A percentile compares a stretch with the other conserved stretches of the same genome.
phyloP scores from a whole-genome alignment of 1,140 invertebrate genomes.

The Lordiphosa clarofinis region DNA sequence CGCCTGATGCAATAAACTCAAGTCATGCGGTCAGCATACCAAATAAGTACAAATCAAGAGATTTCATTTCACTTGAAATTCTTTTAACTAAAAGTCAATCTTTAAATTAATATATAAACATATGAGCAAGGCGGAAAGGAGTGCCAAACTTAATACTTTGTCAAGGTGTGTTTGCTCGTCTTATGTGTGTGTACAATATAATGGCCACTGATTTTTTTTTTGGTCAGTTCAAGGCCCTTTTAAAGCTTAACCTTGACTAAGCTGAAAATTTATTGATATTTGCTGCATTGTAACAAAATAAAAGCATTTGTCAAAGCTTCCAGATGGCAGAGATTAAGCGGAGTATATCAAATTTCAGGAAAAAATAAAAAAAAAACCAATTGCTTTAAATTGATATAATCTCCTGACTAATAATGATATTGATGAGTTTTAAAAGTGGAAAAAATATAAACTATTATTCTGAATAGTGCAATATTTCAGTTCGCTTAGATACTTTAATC shows the following conservation, averaged over 20 bases:
- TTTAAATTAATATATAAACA: slow-evolving; percentile 41
- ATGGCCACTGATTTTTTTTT: neutral
- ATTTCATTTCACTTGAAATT: slow-evolving; percentile 29
- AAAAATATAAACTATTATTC: no score
- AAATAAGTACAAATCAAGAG: slow-evolving; percentile 20
- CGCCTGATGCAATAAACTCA: slow-evolving; percentile 49
- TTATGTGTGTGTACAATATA: slow-evolving; percentile 25
- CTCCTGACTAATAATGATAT: no score
- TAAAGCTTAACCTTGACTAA: slow-evolving; percentile 32
- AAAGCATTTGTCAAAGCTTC: slow-evolving; percentile 18
- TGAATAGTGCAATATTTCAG: no score
- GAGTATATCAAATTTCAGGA: no score
- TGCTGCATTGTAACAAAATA: slow-evolving; percentile 32
- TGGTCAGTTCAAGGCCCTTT: slow-evolving; percentile 30
- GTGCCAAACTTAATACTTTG: slow-evolving; percentile 19
- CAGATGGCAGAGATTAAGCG: slow-evolving; percentile 23
- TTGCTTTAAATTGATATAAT: no score
- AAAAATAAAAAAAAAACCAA: no score
- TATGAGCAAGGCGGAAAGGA: slow-evolving; percentile 13
- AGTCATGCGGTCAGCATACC: slow-evolving; percentile 20
- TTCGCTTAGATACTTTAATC: no score
- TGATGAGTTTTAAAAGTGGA: no score
- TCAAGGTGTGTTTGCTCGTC: slow-evolving; percentile 34
- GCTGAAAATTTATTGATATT: slow-evolving; percentile 49
- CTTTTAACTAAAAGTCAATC: slow-evolving; percentile 45